These are phyloP conservation scores for Diadophis punctatus DNA, from an alignment of 2,113 vertebrate genomes.

Conservation along the genomic window DNA sequence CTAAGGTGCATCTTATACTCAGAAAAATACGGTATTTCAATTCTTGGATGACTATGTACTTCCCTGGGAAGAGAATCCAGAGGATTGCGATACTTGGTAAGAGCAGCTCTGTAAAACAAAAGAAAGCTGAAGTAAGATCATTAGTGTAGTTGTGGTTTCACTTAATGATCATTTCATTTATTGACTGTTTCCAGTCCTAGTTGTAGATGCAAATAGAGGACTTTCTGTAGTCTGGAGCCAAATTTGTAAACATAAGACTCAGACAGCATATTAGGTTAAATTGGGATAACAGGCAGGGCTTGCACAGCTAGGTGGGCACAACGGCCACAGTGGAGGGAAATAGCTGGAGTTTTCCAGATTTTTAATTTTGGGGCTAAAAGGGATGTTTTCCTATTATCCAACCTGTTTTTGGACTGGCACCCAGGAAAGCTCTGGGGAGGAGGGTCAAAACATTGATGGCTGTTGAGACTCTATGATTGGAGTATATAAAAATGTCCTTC, in stretches of 20 bases:
- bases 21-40: too few species aligned
- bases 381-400: neutral
- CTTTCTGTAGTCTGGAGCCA: neutral
- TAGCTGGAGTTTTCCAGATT: neutral
- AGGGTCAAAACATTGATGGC: neutral
- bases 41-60: too few species aligned
- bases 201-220: neutral
- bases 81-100: too few species aligned
- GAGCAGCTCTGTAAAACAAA: neutral
- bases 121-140: neutral
- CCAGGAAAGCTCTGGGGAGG: neutral
- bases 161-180: neutral
- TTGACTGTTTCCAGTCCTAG: neutral
- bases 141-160: neutral
- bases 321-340: neutral
- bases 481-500: neutral
- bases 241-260: neutral
- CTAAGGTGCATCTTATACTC: too few species aligned
- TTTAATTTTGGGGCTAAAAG: neutral
- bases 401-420: neutral
- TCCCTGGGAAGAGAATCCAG: too few species aligned
- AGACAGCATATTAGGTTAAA: neutral
- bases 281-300: neutral
- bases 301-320: neutral
- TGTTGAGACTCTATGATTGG: neutral